A percentile compares a stretch with the other conserved stretches of the same genome.
These are phyloP conservation scores for Ptilonorhynchus violaceus DNA, from an alignment of 2,113 vertebrate genomes.

Conservation along the genomic window DNA sequence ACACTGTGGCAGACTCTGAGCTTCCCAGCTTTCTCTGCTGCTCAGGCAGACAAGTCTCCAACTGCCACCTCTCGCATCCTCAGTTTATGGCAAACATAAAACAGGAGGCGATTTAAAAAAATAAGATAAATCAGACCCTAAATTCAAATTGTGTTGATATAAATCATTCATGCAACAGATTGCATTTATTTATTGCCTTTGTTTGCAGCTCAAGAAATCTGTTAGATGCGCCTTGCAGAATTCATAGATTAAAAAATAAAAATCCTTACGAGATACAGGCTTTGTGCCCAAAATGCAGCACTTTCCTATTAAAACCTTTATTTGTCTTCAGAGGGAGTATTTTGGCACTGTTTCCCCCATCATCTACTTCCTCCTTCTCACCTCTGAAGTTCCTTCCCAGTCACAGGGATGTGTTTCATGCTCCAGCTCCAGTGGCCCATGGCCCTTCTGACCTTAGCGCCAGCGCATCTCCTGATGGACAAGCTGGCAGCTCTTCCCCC, in stretches of 20 bases:
- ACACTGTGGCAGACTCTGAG: background rate
- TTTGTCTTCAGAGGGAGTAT: background rate
- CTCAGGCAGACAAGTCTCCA: background rate
- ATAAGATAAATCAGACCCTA: constrained; percentile 16
- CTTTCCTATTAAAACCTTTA: background rate
- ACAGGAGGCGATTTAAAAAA: background rate
- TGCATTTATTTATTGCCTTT: constrained; percentile 54
- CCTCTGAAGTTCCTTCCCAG: background rate
- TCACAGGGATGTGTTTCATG: accelerated
- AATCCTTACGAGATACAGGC: background rate
- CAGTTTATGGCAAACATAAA: background rate
- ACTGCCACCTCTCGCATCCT: background rate
- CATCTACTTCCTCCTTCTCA: background rate
- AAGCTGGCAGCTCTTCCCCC: background rate
- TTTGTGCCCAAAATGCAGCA: background rate
- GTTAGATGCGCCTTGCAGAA: background rate
- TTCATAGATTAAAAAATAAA: constrained; percentile 37
- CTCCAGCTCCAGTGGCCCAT: background rate
- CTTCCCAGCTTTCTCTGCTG: background rate
- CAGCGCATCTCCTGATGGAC: background rate
- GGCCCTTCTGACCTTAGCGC: background rate
- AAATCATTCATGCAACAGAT: constrained; percentile 53
- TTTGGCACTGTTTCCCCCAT: background rate
- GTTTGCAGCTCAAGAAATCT: background rate
- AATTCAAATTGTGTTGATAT: constrained; percentile 29